These are phyloP conservation scores for Corythaeola cristata DNA, from an alignment of 2,113 vertebrate species.

Conservation along the genomic window DNA sequence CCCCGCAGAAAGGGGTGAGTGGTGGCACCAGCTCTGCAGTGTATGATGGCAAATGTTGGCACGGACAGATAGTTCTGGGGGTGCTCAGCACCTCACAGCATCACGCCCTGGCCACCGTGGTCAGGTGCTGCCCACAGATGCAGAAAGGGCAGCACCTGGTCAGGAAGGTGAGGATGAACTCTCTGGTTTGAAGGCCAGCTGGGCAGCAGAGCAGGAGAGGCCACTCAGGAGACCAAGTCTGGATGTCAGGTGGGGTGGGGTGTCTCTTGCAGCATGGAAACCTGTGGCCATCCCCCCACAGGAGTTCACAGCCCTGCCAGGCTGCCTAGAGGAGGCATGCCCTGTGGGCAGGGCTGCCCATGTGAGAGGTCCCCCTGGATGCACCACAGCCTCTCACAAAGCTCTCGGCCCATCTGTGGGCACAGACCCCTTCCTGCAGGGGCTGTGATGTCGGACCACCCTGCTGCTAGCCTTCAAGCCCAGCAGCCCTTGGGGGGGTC, in stretches of 20 bases:
- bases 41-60: background rate
- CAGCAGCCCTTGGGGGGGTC: background rate
- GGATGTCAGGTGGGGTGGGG: background rate
- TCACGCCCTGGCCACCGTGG: rapidly evolving
- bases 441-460: no score
- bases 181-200: background rate
- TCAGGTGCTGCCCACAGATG: background rate
- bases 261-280: background rate
- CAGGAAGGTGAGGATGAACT: background rate
- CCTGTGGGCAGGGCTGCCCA: background rate
- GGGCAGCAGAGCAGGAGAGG: background rate
- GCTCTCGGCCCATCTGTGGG: background rate
- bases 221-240: background rate
- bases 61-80: background rate
- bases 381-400: background rate
- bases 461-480: background rate
- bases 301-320: background rate
- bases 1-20: background rate
- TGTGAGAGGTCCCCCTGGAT: rapidly evolving
- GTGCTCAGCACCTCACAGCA: background rate
- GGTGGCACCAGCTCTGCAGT: background rate
- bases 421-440: rapidly evolving
- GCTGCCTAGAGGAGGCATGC: background rate
- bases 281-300: background rate
- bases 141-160: background rate